These are phyloP conservation scores for Phalera bucephala DNA, from an alignment of 2,888 invertebrate species.

Conservation along the genomic window DNA sequence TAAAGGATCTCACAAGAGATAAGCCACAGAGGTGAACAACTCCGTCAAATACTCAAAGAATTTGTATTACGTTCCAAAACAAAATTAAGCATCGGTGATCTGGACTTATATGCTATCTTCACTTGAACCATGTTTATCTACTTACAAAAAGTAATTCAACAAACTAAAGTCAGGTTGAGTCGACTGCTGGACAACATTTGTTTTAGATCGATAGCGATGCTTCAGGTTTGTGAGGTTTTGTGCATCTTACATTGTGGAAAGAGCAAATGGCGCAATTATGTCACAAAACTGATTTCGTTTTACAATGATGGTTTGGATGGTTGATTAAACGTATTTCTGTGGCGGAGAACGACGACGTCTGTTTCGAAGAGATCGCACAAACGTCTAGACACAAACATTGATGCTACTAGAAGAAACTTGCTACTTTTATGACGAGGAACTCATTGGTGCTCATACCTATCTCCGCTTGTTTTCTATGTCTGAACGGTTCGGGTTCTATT, in stretches of 20 bases:
- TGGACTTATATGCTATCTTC: too few relatives aligned
- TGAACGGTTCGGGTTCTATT: too few relatives aligned
- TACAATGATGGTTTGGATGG: slow-evolving; percentile 29
- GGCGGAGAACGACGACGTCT: slow-evolving; percentile 30
- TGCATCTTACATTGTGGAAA: slow-evolving; percentile 24
- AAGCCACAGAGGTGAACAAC: slow-evolving; percentile 20
- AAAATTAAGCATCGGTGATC: slow-evolving; percentile 14
- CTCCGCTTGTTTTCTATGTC: too few relatives aligned
- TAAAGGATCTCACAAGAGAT: slow-evolving; percentile 31
- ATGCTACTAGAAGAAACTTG: slow-evolving; percentile 23
- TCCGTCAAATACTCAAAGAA: slow-evolving; percentile 18
- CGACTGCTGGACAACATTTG: slow-evolving; percentile 44
- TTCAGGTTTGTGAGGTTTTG: slow-evolving; percentile 29
- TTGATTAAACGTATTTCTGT: slow-evolving; percentile 32
- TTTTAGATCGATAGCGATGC: slow-evolving; percentile 33
- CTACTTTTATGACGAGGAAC: too few relatives aligned
- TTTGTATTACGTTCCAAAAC: slow-evolving; percentile 20
- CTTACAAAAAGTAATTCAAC: too few relatives aligned
- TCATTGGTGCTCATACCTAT: too few relatives aligned
- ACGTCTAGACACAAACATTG: slow-evolving; percentile 41
- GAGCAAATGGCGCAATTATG: slow-evolving; percentile 34
- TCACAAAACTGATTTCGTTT: slow-evolving; percentile 35
- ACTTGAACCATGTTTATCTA: too few relatives aligned
- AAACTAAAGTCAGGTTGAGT: too few relatives aligned
- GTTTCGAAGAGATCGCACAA: slow-evolving; percentile 33